Percentiles rank a stretch among this genome's conserved stretches.
Conservation (phyloP, 2,797 vertebrate genomes). For the Brachyrhaphis roseni region DNA sequence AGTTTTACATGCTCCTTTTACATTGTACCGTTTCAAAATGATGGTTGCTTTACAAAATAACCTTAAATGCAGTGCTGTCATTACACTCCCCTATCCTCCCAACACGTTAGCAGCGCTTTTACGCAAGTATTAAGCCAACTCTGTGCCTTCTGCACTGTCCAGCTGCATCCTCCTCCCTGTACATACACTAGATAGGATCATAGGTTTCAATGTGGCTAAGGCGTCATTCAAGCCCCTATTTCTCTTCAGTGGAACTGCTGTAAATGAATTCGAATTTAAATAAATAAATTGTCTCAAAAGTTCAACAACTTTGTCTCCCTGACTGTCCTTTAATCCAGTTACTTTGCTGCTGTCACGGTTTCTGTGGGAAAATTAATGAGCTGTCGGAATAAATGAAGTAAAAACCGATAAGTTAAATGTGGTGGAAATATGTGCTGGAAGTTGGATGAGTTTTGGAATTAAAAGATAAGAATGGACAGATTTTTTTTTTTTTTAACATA, state of each 20-base stretch:
- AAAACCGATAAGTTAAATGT: background rate
- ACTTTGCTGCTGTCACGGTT: background rate
- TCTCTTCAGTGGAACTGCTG: slow-evolving; percentile 72
- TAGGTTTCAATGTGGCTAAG: slow-evolving; percentile 66
- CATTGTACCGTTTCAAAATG: slow-evolving; percentile 11
- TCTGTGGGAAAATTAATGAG: slow-evolving; percentile 11
- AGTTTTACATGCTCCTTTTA: slow-evolving; percentile 25
- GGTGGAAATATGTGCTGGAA: background rate
- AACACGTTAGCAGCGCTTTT: slow-evolving; percentile 60
- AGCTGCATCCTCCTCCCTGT: slow-evolving; percentile 71
- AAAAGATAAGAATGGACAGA: background rate
- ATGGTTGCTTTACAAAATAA: background rate
- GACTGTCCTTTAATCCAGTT: slow-evolving; percentile 3
- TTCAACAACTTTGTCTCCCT: slow-evolving; percentile 18
- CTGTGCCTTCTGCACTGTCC: slow-evolving; percentile 81
- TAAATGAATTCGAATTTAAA: slow-evolving; percentile 73
- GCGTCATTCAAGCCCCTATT: slow-evolving; percentile 42
- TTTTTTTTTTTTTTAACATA: background rate
- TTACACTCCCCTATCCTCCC: slow-evolving; percentile 27
- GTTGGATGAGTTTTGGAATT: slow-evolving; percentile 2
- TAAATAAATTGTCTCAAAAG: slow-evolving; percentile 75
- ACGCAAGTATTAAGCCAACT: slow-evolving; percentile 72
- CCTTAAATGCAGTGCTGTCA: slow-evolving; percentile 16
- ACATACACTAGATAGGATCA: slow-evolving; percentile 68
- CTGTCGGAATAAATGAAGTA: background rate